These are phyloP conservation scores for Prolemur simus DNA, from an alignment of 2,113 vertebrate species.

Conservation along the genomic window DNA sequence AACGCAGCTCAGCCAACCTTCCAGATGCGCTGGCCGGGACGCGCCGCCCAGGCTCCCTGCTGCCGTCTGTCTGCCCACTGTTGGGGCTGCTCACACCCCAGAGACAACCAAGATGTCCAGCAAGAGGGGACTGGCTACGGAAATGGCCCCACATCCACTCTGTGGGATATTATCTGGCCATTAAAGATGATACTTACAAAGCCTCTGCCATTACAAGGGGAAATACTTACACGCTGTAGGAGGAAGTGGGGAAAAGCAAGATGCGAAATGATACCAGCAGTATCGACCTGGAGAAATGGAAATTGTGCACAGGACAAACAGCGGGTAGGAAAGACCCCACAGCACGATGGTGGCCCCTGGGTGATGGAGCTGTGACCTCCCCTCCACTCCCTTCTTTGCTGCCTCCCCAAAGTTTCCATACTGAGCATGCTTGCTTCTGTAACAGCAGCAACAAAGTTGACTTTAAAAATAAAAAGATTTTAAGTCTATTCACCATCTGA, in stretches of 20 bases:
- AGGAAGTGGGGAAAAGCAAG: neutral
- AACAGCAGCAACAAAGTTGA: neutral
- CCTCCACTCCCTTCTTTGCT: neutral
- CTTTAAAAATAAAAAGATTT: neutral
- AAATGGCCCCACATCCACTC: neutral
- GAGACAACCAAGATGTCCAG: neutral
- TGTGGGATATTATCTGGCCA: neutral
- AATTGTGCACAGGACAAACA: neutral
- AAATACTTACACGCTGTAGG: neutral
- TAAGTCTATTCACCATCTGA: neutral
- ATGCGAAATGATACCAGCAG: neutral
- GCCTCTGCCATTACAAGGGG: neutral
- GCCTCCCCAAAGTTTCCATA: fast-evolving
- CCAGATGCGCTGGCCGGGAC: neutral
- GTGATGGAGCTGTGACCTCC: no score
- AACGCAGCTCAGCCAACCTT: neutral
- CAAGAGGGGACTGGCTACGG: neutral
- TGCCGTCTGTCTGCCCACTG: fast-evolving
- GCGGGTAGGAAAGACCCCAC: neutral
- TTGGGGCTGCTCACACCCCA: neutral
- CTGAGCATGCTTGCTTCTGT: neutral
- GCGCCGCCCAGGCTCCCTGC: fast-evolving
- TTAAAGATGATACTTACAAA: neutral
- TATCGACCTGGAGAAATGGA: neutral
- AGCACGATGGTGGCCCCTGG: neutral